These are phyloP conservation scores for Lathamus discolor DNA, from an alignment of 2,113 vertebrate species.

Conservation along the genomic window DNA sequence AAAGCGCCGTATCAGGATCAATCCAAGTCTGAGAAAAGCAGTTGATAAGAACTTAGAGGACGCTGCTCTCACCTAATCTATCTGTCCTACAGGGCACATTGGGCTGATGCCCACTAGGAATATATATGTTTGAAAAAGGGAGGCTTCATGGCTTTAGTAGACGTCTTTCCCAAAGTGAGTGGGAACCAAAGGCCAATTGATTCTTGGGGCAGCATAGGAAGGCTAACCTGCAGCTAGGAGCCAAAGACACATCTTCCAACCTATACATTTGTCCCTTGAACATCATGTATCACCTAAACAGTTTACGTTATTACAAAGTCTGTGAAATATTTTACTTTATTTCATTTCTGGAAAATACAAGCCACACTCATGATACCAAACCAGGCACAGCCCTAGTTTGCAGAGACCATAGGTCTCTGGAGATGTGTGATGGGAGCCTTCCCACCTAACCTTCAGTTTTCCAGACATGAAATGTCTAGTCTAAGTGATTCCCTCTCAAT, in stretches of 20 bases:
- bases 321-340: neutral
- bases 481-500: neutral
- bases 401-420: neutral
- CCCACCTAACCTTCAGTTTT: neutral
- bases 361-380: neutral
- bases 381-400: neutral
- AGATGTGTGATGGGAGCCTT: neutral
- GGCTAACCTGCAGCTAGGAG: neutral
- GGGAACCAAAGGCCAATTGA: neutral
- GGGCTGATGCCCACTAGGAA: neutral
- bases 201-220: neutral
- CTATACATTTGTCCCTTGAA: neutral
- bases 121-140: neutral
- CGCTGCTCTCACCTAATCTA: neutral
- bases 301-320: neutral
- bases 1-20: conserved; percentile 67
- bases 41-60: neutral
- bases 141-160: neutral
- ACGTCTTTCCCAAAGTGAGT: neutral
- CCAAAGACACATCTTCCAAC: neutral
- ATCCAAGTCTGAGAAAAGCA: neutral
- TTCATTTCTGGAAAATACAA: neutral
- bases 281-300: neutral
- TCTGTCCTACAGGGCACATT: neutral
- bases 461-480: neutral